Evolutionary conservation across 2,113 vertebrate species (phyloP), one percentile per base, ranked within the genome.

Genomic region (Actenoides lindsayi): DNA sequence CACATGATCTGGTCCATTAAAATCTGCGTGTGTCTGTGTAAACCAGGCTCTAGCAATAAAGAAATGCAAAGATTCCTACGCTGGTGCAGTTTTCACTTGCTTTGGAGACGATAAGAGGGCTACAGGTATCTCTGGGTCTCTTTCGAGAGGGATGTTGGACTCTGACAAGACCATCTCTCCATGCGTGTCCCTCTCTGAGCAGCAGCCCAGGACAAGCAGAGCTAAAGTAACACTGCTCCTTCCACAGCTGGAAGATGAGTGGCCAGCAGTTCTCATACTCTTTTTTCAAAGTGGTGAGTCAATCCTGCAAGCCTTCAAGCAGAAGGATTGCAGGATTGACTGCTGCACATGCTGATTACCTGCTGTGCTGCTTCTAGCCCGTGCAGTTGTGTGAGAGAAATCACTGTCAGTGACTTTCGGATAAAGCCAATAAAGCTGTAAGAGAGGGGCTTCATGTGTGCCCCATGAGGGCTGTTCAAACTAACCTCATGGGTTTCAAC

Each of bases 121-220:
- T 57, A 5, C 5, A 1, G 18, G 0, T 41, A 2, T 17, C 39
- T 46, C 41, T 2, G 0, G 14, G 14, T 41, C 27, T 46, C 53
- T 35, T 30, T 7, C 6, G 65, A 35, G 24, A 44, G 28, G 44
- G 35, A 48, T 3, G 5, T 27, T 51, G 14, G 46, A 24, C 8
- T 56, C 13, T 4, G 56, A 7, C 4, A 3, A 33, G 25, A 10
- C 15, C 3, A 9, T 16, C 37, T 7, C 39, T 4, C 15, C 3
- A 12, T 18, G n/a, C 9, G 35, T 4, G 5, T 25, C 65, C 6
- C 0, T 35, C 63, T 42, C n/a, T 56, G 59, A 84, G 60, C 20
- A 53, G 60, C 37, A 31, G 60, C 46, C 19, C 42, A 23, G 59
- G 53, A 24, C 33, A 46, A 13, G 33, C 1, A 28, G 59, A 56